Conservation (phyloP, 1,140 invertebrate genomes). For the Fopius arisanus region DNA sequence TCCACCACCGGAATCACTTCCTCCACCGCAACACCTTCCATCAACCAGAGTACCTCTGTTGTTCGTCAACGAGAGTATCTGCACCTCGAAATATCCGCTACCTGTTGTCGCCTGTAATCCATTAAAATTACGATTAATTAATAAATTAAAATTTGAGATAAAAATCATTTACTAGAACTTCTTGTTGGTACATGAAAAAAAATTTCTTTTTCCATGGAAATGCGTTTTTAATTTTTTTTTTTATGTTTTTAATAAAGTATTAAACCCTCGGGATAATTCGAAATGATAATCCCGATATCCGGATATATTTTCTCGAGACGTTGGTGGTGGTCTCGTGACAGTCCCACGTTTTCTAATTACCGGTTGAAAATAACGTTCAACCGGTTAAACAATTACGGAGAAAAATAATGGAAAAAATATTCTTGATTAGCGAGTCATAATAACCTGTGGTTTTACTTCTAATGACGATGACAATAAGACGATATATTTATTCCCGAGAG, state of each 20-base stretch:
- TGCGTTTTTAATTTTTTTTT: too few species aligned
- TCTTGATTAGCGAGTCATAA: constrained; percentile 25
- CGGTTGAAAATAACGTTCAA: constrained; percentile 19
- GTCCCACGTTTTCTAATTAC: constrained; percentile 30
- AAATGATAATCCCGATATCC: too few species aligned
- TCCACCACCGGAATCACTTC: constrained; percentile 60
- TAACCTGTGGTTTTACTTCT: constrained; percentile 18
- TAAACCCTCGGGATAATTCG: too few species aligned
- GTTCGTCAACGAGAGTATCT: constrained; percentile 89
- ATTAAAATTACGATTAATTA: background rate
- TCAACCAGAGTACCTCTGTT: constrained; percentile 80
- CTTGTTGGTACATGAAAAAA: too few species aligned
- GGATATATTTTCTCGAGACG: too few species aligned
- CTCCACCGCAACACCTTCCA: constrained; percentile 83
- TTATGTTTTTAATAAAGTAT: too few species aligned
- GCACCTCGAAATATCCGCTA: constrained; percentile 90
- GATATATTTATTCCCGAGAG: background rate
- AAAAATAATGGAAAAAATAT: constrained; percentile 12
- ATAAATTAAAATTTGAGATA: too few species aligned
- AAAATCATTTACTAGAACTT: too few species aligned
- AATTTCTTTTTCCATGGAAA: too few species aligned
- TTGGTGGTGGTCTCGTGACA: background rate
- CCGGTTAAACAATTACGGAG: constrained; percentile 26
- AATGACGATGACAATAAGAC: constrained; percentile 26
- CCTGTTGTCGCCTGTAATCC: constrained; percentile 71